A percentile compares a stretch with the other conserved stretches of the same genome.
Evolutionary conservation across 2,888 invertebrate species (phyloP).

Genomic region (Rhogogaster chlorosoma): DNA sequence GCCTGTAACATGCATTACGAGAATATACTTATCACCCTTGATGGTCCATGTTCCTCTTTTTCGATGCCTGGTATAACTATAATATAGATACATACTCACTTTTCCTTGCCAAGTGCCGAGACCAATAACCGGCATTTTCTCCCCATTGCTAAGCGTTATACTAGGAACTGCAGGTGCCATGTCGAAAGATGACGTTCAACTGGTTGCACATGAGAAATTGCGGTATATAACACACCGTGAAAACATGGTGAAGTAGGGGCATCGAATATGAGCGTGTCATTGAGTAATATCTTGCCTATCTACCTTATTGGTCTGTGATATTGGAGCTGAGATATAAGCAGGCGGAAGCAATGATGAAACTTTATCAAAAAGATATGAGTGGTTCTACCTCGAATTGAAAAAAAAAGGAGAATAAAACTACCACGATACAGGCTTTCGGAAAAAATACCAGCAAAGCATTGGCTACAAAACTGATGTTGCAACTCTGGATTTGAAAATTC

Average conservation of each 20-base stretch:
- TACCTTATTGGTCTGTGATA: neutral
- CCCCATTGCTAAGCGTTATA: constrained; percentile 83
- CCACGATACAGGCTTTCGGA: too few species aligned
- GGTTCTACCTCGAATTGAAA: neutral
- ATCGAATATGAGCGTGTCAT: neutral
- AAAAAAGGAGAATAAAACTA: neutral
- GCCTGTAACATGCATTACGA: neutral
- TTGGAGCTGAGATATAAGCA: neutral
- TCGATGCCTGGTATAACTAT: neutral
- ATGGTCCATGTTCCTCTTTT: neutral
- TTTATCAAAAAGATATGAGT: neutral
- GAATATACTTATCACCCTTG: neutral
- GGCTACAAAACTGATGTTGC: neutral
- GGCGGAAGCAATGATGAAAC: neutral
- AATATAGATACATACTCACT: constrained; percentile 79
- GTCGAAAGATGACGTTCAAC: neutral
- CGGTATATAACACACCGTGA: neutral
- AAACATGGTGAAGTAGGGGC: neutral
- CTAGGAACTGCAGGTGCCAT: constrained; percentile 20
- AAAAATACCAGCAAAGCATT: neutral
- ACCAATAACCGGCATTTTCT: constrained; percentile 84
- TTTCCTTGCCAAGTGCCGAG: constrained; percentile 87
- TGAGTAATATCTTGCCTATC: neutral
- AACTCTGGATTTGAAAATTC: neutral
- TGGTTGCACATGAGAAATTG: neutral